Base-by-base conservation (phyloP, 2,113 vertebrate species). In the Melanocharis versteri region DNA sequence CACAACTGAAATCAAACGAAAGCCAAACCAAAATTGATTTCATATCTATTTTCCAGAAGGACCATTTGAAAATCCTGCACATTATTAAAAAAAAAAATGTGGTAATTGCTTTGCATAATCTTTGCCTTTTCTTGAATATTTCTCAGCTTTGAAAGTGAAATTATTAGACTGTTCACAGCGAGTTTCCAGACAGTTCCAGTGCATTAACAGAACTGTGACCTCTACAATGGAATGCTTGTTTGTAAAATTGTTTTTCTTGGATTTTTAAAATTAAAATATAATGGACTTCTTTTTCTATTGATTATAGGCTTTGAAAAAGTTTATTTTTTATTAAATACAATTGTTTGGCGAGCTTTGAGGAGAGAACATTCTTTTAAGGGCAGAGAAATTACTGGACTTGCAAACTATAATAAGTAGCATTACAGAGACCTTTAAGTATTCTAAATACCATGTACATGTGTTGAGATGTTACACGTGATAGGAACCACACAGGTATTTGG, bases 201-300 rank as follows among this genome's bases (percentile, higher is more conserved):
- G 3, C 64, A 68, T 77, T 93, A 90, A 37, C n/a, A 92, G 79
- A 96, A 89, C 90, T 83, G 50, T 88, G 88, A 95, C 82, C 93
- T 92, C 88, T 75, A 30, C 64, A 94, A 47, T 6, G 33, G 91
- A 93, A 93, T 94, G 72, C 66, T 89, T 86, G 26, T 75, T 92
- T 93, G 44, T 78, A 81, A 96, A 96, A 83, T 47, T 78, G 71
- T 94, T 96, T 96, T 94, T 83, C 90, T 95, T 97, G 88, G 88
- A 92, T 80, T 95, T 95, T 89, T 68, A 23, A 89, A 90, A 92
- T 92, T 86, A 81, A 91, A 93, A 94, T 91, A 54, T 26, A 77
- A 91, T 73, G 33, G 47, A 54, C 30, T 95, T 83, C 65, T 71
- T 93, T 92, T 75, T 10, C 58, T 92, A 92, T 93, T 90, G 94